Evolutionary conservation across 1,140 invertebrate species (phyloP).

Genomic region (Calycopis cecrops): DNA sequence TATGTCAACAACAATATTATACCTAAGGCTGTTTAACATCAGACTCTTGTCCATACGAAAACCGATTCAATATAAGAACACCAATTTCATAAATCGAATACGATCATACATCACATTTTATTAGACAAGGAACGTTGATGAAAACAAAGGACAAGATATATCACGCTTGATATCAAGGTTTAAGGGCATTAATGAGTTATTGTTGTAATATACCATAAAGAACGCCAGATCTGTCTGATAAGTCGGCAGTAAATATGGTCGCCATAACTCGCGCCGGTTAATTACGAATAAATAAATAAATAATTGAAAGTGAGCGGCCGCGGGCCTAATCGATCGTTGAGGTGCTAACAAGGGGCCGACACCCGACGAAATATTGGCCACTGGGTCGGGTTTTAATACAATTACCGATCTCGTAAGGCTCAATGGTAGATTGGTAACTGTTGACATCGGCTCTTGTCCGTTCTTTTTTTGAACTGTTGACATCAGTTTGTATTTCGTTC

Average conservation of each 20-base stretch:
- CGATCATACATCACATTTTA: not conserved
- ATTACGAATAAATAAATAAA: conserved; percentile 75
- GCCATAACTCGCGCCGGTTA: conserved; percentile 66
- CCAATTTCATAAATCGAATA: too few relatives aligned
- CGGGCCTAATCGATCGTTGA: conserved; percentile 67
- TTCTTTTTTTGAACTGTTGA: too few relatives aligned
- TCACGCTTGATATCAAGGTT: conserved; percentile 15
- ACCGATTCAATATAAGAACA: too few relatives aligned
- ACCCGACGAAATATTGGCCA: conserved; percentile 29
- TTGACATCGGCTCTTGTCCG: too few relatives aligned
- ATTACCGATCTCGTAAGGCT: conserved; percentile 19
- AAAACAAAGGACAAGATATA: conserved; percentile 11
- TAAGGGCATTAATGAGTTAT: conserved; percentile 10
- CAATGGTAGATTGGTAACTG: too few relatives aligned
- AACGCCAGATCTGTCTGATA: conserved; percentile 42
- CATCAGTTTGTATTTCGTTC: too few relatives aligned
- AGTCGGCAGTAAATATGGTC: conserved; percentile 58
- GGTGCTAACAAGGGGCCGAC: conserved; percentile 64
- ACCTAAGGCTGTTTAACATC: too few relatives aligned
- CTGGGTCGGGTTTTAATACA: conserved; percentile 25
- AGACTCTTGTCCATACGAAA: too few relatives aligned
- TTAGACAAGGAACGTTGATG: not conserved
- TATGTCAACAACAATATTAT: too few relatives aligned
- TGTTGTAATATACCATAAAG: conserved; percentile 33
- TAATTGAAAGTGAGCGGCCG: conserved; percentile 72